Percentiles rank a stretch among this genome's conserved stretches.
Conservation (phyloP, 2,797 vertebrate genomes). For the Chelonia mydas region DNA sequence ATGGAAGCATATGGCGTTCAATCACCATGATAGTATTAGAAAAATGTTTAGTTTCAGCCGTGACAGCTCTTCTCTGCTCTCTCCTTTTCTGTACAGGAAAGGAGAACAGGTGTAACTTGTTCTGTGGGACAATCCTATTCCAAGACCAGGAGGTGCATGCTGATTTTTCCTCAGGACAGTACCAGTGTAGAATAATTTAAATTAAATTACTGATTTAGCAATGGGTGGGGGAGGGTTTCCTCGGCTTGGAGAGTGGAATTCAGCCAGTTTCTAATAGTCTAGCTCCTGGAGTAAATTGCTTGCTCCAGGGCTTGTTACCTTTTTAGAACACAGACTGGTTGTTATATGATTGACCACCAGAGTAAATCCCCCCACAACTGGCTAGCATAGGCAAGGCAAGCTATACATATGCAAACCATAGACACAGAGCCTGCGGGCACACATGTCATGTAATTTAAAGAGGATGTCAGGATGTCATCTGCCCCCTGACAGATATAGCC, state of each 20-base stretch:
- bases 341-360: neutral
- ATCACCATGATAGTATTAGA: neutral
- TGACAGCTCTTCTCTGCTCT: neutral
- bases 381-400: neutral
- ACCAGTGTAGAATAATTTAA: neutral
- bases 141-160: neutral
- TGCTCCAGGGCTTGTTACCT: accelerated
- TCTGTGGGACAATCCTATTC: constrained; percentile 46
- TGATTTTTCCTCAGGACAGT: constrained; percentile 5
- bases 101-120: constrained; percentile 25
- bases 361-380: neutral
- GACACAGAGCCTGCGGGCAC: neutral
- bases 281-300: neutral
- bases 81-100: neutral
- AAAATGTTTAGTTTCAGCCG: constrained; percentile 30
- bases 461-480: neutral
- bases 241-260: neutral
- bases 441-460: accelerated
- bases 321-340: neutral
- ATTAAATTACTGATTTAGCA: constrained; percentile 26
- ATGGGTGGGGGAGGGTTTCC: constrained; percentile 5
- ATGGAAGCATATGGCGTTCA: neutral
- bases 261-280: neutral
- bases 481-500: neutral
- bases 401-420: accelerated